phyloP scores from a whole-genome alignment of 2,888 invertebrate genomes.

The Drosophila hamatofila region DNA sequence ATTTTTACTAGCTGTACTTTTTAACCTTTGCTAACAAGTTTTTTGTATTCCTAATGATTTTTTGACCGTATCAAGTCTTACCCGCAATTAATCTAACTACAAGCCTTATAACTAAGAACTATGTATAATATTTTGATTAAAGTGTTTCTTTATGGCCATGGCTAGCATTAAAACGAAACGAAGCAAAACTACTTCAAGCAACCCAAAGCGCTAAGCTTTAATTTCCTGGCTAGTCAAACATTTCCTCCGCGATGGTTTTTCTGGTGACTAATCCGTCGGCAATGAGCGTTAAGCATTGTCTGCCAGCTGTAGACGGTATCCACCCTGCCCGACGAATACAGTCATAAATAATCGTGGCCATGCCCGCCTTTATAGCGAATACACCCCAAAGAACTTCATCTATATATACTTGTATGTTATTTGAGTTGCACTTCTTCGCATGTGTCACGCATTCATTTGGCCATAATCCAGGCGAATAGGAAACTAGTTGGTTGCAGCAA shows the following conservation, averaged over 20 bases:
- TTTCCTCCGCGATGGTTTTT: not conserved
- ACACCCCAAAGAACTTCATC: slow-evolving; percentile 29
- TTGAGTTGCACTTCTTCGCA: slow-evolving; percentile 37
- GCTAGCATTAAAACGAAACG: not conserved
- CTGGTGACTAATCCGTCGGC: slow-evolving; percentile 51
- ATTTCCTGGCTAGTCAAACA: slow-evolving; percentile 30
- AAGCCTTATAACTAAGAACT: not conserved
- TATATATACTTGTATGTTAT: slow-evolving; percentile 3
- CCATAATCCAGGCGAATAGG: slow-evolving; percentile 42
- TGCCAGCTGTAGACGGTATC: slow-evolving; percentile 12
- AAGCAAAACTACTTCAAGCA: slow-evolving; percentile 21
- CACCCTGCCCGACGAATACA: slow-evolving; percentile 45
- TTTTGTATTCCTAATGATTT: too few relatives aligned
- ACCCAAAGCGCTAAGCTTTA: slow-evolving; percentile 9
- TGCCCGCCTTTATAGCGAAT: slow-evolving; percentile 11
- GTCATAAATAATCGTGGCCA: slow-evolving; percentile 65
- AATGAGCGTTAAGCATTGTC: slow-evolving; percentile 30
- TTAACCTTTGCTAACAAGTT: too few relatives aligned
- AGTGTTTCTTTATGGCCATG: not conserved
- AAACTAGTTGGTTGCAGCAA: slow-evolving; percentile 32
- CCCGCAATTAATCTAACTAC: too few relatives aligned
- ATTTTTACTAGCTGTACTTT: too few relatives aligned
- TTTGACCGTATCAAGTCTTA: not conserved
- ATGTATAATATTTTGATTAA: slow-evolving; percentile 2
- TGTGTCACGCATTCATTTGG: slow-evolving; percentile 52